Evolutionary conservation across 2,888 invertebrate species (phyloP), one percentile per base, ranked within the genome.

Genomic region (Scaptomyza polygonia): DNA sequence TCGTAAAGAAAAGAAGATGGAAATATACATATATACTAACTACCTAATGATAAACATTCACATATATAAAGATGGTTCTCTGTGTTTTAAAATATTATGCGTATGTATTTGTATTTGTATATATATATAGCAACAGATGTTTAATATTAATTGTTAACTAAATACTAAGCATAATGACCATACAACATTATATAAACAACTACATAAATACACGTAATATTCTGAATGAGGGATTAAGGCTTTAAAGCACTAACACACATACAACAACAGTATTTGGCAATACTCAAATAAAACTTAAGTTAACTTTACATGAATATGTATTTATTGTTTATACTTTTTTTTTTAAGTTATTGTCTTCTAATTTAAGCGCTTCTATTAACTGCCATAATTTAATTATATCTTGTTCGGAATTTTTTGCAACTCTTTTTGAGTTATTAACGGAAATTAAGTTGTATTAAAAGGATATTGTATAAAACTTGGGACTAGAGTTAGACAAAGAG

Each of bases 91-190:
- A 79, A 74, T 78, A 72, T 72, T 79, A 62, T 78, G 58, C 65
- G 53, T 56, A 59, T 51, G 52, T 67, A 80, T 67, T 61, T 81
- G 59, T 77, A 66, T 84, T 66, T 79, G 76, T 67, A 66, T 65
- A 69, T 65, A 67, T 57, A 67, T 61, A 62, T 49, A 45, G 30
- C 55, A 39, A 45, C 43, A 42, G 27, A 51, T 52, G 57, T 52
- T 36, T 65, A 66, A 59, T 57, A 65, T 61, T 82, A 79, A 83
- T 83, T 83, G 82, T 83, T 83, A 83, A 73, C 88, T 83, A 83
- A 86, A 88, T 83, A 88, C 71, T 88, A 83, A 83, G 82, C 79
- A 85, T 72, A 34, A 69, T 61, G 87, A 81, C 85, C 87, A 84
- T 67, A 80, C 48, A 66, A 42, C 32, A 42, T 43, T 52, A 51